phyloP scores from a whole-genome alignment of 2,888 invertebrate species.

The Rambutsinella grinnellia region DNA sequence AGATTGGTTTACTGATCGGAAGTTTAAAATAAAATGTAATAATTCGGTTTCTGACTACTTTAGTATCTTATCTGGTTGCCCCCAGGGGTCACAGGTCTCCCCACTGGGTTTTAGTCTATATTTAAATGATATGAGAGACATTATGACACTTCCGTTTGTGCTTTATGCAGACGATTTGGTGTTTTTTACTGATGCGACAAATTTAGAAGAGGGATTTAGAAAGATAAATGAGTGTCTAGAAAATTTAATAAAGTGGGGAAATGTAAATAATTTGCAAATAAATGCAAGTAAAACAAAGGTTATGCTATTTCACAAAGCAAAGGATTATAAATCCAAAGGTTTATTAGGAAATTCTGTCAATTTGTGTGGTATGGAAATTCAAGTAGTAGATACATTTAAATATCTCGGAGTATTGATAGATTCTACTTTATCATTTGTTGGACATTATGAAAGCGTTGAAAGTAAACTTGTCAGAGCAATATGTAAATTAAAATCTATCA shows the following conservation, averaged over 20 bases:
- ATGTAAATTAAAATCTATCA: no score
- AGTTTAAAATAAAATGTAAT: slow-evolving; percentile 1
- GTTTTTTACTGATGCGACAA: not conserved
- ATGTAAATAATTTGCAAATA: slow-evolving; percentile 8
- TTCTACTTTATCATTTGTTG: no score
- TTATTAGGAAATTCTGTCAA: no score
- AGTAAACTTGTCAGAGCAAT: no score
- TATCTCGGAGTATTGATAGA: no score
- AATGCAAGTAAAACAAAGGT: slow-evolving; percentile 29
- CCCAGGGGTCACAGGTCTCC: not conserved
- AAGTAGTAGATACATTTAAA: no score
- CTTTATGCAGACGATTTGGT: slow-evolving; percentile 26
- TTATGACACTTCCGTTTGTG: not conserved
- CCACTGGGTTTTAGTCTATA: slow-evolving; percentile 5
- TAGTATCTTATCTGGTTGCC: not conserved
- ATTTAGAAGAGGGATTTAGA: not conserved
- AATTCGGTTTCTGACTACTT: not conserved
- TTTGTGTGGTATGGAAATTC: no score
- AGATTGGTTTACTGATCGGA: slow-evolving; percentile 1
- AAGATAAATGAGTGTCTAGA: no score
- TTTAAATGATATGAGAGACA: slow-evolving; percentile 18
- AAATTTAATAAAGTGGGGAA: slow-evolving; percentile 16
- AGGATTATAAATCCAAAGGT: slow-evolving; percentile 6
- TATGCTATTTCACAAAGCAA: slow-evolving; percentile 22
- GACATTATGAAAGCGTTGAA: no score